Evolutionary conservation across 2,888 invertebrate species (phyloP).

Genomic region (Axea sp.): DNA sequence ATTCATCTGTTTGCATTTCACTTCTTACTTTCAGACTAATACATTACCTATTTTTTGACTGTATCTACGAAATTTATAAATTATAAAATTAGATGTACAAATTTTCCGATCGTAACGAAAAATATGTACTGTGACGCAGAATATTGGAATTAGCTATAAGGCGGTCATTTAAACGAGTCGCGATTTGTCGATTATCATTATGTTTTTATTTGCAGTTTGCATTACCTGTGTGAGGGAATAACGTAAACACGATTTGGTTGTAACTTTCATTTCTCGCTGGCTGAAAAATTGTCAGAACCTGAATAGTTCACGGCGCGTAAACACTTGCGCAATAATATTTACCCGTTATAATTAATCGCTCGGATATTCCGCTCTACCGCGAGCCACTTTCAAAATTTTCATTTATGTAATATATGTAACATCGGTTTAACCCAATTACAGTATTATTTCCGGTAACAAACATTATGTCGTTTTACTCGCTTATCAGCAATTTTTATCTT

Average conservation of each 20-base stretch:
- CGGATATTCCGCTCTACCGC: slow-evolving; percentile 23
- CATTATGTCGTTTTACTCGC: too few species aligned
- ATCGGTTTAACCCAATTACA: too few species aligned
- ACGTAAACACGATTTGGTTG: slow-evolving; percentile 31
- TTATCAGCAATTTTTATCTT: too few species aligned
- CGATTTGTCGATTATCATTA: slow-evolving; percentile 51
- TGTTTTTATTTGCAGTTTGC: slow-evolving; percentile 33
- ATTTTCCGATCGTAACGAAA: not conserved
- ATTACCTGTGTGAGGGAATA: slow-evolving; percentile 14
- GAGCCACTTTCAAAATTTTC: slow-evolving; percentile 52
- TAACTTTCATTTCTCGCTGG: slow-evolving; percentile 55
- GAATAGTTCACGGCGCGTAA: slow-evolving; percentile 55
- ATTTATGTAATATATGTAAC: slow-evolving; percentile 41
- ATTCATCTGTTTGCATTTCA: slow-evolving; percentile 36
- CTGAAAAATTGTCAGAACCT: slow-evolving; percentile 56
- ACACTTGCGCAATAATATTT: slow-evolving; percentile 54
- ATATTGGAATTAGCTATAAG: slow-evolving; percentile 31
- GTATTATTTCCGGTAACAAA: too few species aligned
- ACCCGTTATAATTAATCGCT: slow-evolving; percentile 48
- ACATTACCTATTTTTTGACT: slow-evolving; percentile 21
- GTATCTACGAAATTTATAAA: slow-evolving; percentile 11
- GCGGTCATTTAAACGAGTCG: slow-evolving; percentile 35
- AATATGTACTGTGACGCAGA: slow-evolving; percentile 27
- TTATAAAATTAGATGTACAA: slow-evolving; percentile 16
- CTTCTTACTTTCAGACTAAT: slow-evolving; percentile 42